These are phyloP conservation scores for Lepus timidus DNA, from an alignment of 2,113 vertebrate species.

Conservation along the genomic window DNA sequence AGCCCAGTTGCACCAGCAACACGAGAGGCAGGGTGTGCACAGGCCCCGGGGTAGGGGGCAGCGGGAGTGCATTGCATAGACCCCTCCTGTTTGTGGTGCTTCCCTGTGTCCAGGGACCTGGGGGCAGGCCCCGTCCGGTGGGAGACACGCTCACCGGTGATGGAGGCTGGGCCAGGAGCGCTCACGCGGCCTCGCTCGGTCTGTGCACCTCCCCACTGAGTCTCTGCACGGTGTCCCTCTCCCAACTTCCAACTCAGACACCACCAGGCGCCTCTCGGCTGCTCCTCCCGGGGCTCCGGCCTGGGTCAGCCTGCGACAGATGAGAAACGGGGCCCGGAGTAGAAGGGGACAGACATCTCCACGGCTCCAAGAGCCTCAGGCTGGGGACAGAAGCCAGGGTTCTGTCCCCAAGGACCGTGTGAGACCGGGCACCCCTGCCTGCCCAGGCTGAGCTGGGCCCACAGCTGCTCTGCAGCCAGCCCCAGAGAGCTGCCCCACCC, in stretches of 20 bases:
- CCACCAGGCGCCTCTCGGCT: accelerated
- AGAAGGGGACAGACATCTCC: background rate
- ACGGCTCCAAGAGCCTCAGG: background rate
- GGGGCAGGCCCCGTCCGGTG: background rate
- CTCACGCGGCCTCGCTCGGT: accelerated
- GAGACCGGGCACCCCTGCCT: background rate
- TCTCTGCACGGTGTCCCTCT: no score
- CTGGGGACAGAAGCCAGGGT: accelerated
- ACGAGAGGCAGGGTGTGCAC: background rate
- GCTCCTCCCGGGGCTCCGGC: accelerated
- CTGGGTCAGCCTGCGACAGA: accelerated
- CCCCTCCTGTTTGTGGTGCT: no score
- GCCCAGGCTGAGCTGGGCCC: background rate
- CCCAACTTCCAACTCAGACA: accelerated
- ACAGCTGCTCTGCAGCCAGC: slow-evolving; percentile 60
- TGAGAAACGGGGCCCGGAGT: background rate
- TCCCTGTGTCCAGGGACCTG: background rate
- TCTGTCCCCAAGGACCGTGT: background rate
- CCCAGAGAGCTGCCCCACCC: background rate
- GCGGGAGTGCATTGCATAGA: no score
- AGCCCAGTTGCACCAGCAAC: background rate
- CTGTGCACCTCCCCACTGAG: background rate
- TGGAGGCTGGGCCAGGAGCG: accelerated
- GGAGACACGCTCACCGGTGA: background rate
- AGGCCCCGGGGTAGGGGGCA: accelerated